Percentiles rank a stretch among this genome's conserved stretches.
These are phyloP conservation scores for Cerastis leucographa DNA, from an alignment of 2,888 invertebrate genomes.

Conservation along the genomic window DNA sequence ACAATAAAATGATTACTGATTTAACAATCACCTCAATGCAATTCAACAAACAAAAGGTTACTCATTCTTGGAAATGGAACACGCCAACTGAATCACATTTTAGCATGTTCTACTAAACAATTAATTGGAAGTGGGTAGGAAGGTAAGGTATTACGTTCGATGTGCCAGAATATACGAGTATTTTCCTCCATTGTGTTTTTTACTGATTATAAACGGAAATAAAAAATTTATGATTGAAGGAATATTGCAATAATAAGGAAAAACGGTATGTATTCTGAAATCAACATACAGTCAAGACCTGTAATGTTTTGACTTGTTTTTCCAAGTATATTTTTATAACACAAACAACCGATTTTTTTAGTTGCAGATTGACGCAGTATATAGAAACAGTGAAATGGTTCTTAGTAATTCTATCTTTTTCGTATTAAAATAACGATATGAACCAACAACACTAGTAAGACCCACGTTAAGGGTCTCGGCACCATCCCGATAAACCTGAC, in stretches of 20 bases:
- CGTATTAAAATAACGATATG: constrained; percentile 26
- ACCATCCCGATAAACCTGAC: constrained; percentile 64
- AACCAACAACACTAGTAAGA: constrained; percentile 27
- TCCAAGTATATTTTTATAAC: constrained; percentile 9
- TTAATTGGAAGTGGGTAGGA: constrained; percentile 13
- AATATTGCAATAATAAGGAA: constrained; percentile 37
- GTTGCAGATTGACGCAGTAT: background rate
- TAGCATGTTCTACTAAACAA: constrained; percentile 24
- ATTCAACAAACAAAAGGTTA: constrained; percentile 21
- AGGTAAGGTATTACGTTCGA: background rate
- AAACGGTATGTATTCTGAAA: background rate
- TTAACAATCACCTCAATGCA: constrained; percentile 2
- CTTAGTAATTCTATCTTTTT: background rate
- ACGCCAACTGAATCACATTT: constrained; percentile 41
- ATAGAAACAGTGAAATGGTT: background rate
- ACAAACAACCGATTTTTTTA: background rate
- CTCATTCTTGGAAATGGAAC: background rate
- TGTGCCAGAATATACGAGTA: background rate
- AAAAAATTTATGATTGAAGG: background rate
- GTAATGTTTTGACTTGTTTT: constrained; percentile 2
- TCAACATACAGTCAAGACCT: background rate
- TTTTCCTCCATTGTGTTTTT: constrained; percentile 4
- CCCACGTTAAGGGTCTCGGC: constrained; percentile 45
- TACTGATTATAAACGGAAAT: background rate
- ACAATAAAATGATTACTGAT: background rate